phyloP scores from a whole-genome alignment of 1,140 invertebrate species.

The Hesperophylax magnus region DNA sequence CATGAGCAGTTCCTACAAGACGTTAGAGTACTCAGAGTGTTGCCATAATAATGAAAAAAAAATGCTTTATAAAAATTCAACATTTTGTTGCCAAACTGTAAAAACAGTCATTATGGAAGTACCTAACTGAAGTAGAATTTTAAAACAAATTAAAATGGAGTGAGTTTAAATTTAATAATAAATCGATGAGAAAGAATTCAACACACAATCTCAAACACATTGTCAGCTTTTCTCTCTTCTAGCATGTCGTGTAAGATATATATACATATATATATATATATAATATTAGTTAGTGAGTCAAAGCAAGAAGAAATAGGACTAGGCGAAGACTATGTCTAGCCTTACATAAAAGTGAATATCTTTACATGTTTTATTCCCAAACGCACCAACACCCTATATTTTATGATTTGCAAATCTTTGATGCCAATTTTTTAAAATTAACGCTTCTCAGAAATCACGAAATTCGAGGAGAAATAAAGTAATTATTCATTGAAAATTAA shows the following conservation, averaged over 20 bases:
- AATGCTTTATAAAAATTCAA: no score
- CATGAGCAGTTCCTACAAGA: no score
- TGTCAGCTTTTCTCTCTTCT: background rate
- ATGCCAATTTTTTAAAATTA: background rate
- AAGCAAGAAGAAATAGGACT: slow-evolving; percentile 7
- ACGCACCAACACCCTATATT: slow-evolving; percentile 19
- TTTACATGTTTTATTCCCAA: background rate
- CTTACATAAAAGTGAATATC: background rate
- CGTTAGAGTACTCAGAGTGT: no score
- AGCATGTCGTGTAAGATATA: background rate
- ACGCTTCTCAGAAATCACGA: background rate
- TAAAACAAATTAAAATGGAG: no score
- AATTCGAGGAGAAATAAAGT: background rate
- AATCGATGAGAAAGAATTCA: no score
- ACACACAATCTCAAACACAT: background rate
- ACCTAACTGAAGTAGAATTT: no score
- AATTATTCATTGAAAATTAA: background rate
- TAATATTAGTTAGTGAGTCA: background rate
- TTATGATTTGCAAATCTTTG: slow-evolving; percentile 32
- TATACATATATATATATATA: no score
- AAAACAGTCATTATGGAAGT: no score
- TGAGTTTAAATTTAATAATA: no score
- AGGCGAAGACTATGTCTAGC: background rate
- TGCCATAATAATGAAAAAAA: no score
- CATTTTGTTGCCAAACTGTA: no score